Conservation (phyloP, 2,888 invertebrate species). For the Belgica antarctica region DNA sequence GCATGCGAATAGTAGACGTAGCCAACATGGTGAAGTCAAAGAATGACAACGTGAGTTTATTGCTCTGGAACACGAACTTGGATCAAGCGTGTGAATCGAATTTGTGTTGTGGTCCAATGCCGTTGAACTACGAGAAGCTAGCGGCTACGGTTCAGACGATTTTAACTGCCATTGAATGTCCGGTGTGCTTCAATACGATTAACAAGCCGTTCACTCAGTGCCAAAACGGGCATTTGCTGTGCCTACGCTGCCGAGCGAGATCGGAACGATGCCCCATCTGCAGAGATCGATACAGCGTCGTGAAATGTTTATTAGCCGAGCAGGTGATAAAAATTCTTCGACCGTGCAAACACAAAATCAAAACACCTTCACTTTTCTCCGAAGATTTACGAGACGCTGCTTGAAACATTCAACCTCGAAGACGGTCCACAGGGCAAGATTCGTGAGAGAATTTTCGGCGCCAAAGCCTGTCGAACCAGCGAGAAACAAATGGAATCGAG, state of each 20-base stretch:
- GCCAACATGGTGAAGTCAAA: slow-evolving; percentile 57
- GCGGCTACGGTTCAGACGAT: slow-evolving; percentile 58
- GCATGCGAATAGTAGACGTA: slow-evolving; percentile 58
- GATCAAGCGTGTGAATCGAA: slow-evolving; percentile 56
- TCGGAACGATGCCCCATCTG: slow-evolving; percentile 64
- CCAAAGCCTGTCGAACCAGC: slow-evolving; percentile 46
- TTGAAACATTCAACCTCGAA: slow-evolving; percentile 56
- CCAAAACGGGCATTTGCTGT: slow-evolving; percentile 65
- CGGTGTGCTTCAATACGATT: slow-evolving; percentile 64
- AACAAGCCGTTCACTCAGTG: slow-evolving; percentile 64
- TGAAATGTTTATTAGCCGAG: slow-evolving; percentile 59
- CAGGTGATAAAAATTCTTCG: slow-evolving; percentile 48
- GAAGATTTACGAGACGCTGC: slow-evolving; percentile 56
- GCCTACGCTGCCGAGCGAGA: slow-evolving; percentile 61
- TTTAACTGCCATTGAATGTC: slow-evolving; percentile 61
- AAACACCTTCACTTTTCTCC: not conserved
- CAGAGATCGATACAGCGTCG: slow-evolving; percentile 58
- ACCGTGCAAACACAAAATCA: too few species aligned
- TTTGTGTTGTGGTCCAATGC: slow-evolving; percentile 60
- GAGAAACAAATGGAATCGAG: slow-evolving; percentile 44
- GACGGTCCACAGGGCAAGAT: slow-evolving; percentile 54
- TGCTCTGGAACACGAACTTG: slow-evolving; percentile 58
- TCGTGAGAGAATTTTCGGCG: slow-evolving; percentile 56
- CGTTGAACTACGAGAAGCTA: slow-evolving; percentile 57
- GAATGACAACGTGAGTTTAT: slow-evolving; percentile 54